Conservation (phyloP, 1,140 invertebrate species). For the Aphaenogaster floridana region DNA sequence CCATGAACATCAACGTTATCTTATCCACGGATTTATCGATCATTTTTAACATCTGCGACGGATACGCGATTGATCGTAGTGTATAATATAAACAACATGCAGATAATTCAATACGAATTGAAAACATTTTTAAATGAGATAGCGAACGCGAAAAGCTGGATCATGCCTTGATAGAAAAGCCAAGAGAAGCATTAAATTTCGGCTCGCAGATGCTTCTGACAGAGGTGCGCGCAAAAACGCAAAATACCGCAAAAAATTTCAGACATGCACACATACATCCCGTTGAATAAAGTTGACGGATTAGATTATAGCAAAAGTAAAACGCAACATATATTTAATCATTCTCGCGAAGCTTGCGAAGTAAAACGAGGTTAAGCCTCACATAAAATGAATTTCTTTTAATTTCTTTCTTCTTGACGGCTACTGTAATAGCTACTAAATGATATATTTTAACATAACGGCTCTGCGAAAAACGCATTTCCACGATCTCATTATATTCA, state of each 20-base stretch:
- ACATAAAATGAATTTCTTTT: slow-evolving; percentile 46
- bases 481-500: slow-evolving; percentile 20
- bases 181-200: slow-evolving; percentile 13
- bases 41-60: not conserved
- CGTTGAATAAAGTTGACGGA: slow-evolving; percentile 25
- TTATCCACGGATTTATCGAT: not conserved
- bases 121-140: not conserved
- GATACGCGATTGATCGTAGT: not conserved
- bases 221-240: slow-evolving; percentile 17
- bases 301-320: slow-evolving; percentile 43
- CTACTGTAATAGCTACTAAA: slow-evolving; percentile 28
- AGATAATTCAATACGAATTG: not conserved
- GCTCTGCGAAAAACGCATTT: slow-evolving; percentile 17
- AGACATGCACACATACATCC: not conserved
- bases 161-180: not conserved
- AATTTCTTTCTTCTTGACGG: slow-evolving; percentile 14
- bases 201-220: not conserved
- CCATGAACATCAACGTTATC: not conserved
- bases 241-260: slow-evolving; percentile 6
- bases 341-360: slow-evolving; percentile 13
- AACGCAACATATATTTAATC: slow-evolving; percentile 49
- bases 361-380: slow-evolving; percentile 26
- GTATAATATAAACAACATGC: not conserved
- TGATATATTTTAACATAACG: slow-evolving; percentile 27
- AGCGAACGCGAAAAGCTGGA: not conserved